Conservation (phyloP, 2,113 vertebrate species). For the Amazona vittata region DNA sequence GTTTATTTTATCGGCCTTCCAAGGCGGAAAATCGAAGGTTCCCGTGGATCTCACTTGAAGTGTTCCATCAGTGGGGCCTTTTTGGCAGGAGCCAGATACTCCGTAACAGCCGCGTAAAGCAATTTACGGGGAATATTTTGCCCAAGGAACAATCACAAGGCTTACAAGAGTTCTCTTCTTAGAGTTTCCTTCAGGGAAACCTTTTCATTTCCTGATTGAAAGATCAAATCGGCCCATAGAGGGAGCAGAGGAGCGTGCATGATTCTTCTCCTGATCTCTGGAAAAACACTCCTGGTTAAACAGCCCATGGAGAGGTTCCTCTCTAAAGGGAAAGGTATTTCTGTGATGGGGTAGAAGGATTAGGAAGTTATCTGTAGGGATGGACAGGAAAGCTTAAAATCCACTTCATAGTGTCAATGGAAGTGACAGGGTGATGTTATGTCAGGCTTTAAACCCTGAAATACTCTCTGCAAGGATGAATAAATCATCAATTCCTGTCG, state of each 20-base stretch:
- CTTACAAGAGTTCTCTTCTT: background rate
- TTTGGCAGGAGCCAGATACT: background rate
- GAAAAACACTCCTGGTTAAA: background rate
- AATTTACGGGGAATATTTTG: conserved; percentile 33
- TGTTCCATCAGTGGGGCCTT: background rate
- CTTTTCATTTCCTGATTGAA: conserved; percentile 38
- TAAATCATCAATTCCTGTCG: background rate
- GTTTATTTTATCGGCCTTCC: background rate
- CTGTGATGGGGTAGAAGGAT: background rate
- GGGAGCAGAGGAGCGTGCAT: conserved; percentile 7
- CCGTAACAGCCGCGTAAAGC: background rate
- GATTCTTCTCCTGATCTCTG: conserved; percentile 1
- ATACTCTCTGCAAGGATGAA: background rate
- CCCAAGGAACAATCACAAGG: conserved; percentile 23
- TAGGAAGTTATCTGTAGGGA: background rate
- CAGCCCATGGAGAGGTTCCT: background rate
- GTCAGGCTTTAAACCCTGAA: background rate
- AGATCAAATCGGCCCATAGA: conserved; percentile 29
- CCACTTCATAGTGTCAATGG: background rate
- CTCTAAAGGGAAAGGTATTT: background rate
- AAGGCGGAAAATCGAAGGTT: background rate
- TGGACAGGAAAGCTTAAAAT: background rate
- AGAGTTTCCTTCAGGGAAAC: conserved; percentile 46
- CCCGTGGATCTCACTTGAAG: background rate
- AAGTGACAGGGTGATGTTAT: background rate